Evolutionary conservation across 2,797 vertebrate genomes (phyloP).

Genomic region (Podarcis siculus): DNA sequence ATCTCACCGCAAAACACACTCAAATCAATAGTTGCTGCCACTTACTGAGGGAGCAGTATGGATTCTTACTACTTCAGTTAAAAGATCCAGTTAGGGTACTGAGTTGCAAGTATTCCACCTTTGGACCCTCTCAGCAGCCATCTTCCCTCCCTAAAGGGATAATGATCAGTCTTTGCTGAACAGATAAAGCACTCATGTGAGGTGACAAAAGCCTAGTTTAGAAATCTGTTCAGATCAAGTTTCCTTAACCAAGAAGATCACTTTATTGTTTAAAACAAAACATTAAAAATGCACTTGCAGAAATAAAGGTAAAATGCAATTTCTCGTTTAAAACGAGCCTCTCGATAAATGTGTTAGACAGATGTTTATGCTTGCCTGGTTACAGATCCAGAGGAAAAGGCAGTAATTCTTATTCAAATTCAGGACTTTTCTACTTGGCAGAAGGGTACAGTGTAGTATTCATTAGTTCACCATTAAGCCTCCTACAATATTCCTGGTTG

Average conservation of each 20-base stretch:
- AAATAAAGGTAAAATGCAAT: conserved; percentile 6
- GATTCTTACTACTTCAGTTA: background rate
- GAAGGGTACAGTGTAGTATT: background rate
- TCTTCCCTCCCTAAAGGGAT: background rate
- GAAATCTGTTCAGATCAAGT: background rate
- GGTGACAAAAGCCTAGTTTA: background rate
- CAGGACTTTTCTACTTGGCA: background rate
- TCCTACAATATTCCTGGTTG: background rate
- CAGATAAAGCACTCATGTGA: background rate
- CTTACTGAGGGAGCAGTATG: background rate
- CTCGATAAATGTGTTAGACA: background rate
- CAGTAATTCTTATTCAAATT: background rate
- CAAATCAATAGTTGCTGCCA: background rate
- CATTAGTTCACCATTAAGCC: background rate
- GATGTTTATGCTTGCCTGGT: background rate
- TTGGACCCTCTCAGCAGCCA: background rate
- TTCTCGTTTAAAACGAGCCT: background rate
- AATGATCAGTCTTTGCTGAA: background rate
- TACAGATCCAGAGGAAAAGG: background rate
- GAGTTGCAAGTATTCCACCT: background rate
- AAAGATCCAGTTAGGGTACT: background rate
- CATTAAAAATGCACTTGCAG: background rate
- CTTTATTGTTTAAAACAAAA: background rate
- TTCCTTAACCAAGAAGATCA: background rate
- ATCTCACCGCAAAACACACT: background rate